These are phyloP conservation scores for Drosophila subpulchrella DNA, from an alignment of 1,140 invertebrate species.

Conservation along the genomic window DNA sequence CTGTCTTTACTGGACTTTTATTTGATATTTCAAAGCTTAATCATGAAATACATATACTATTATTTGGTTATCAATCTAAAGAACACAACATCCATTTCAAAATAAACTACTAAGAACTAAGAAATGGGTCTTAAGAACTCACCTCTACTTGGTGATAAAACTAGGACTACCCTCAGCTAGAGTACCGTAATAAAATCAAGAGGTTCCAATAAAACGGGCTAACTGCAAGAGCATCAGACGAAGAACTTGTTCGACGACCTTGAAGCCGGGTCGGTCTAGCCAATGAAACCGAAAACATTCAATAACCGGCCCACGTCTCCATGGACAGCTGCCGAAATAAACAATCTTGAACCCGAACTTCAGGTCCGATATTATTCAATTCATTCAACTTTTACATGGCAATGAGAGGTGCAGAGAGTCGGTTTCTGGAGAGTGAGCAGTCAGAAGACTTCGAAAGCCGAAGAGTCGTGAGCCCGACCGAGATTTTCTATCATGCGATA, in stretches of 20 bases:
- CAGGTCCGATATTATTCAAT: slow-evolving; percentile 61
- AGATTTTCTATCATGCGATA: slow-evolving; percentile 63
- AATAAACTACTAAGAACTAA: no score
- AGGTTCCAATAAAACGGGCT: slow-evolving; percentile 26
- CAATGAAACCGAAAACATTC: slow-evolving; percentile 73
- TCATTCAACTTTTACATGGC: slow-evolving; percentile 79
- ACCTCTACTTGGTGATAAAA: background rate
- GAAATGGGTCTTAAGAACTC: no score
- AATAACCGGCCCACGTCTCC: slow-evolving; percentile 56
- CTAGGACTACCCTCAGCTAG: background rate
- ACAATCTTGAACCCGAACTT: slow-evolving; percentile 72
- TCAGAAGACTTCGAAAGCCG: slow-evolving; percentile 2
- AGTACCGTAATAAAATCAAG: slow-evolving; percentile 25
- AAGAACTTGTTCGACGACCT: slow-evolving; percentile 76
- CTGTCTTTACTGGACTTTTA: no score
- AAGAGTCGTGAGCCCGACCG: background rate
- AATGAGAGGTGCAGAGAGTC: slow-evolving; percentile 32
- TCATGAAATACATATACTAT: no score
- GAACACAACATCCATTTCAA: no score
- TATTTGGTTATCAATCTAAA: no score
- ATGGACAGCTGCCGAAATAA: slow-evolving; percentile 61
- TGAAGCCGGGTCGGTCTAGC: slow-evolving; percentile 58
- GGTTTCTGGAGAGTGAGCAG: slow-evolving; percentile 3
- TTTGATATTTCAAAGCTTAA: no score
- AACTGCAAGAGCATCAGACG: slow-evolving; percentile 43